Conservation (phyloP, 2,113 vertebrate genomes). For the Polypterus bichir region DNA sequence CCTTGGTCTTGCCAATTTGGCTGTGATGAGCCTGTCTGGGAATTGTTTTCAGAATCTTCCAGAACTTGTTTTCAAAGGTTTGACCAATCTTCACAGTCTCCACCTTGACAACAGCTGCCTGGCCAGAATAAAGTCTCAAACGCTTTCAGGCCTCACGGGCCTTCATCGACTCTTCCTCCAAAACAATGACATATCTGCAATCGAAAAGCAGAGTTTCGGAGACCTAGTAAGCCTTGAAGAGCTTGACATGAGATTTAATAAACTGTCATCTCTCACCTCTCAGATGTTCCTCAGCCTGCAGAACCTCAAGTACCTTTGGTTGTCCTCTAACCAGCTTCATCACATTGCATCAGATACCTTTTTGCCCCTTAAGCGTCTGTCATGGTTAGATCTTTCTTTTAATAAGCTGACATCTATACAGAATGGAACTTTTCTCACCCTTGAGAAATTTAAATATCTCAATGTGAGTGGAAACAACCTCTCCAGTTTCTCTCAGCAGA, state of each 20-base stretch:
- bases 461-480: constrained; percentile 68
- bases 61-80: constrained; percentile 65
- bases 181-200: constrained; percentile 54
- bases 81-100: constrained; percentile 77
- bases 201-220: constrained; percentile 67
- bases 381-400: constrained; percentile 67
- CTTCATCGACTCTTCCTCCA: constrained; percentile 80
- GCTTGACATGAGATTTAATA: constrained; percentile 76
- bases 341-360: constrained; percentile 47
- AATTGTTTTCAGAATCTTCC: constrained; percentile 72
- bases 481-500: constrained; percentile 43
- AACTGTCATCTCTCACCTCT: constrained; percentile 49
- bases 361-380: constrained; percentile 43
- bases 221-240: constrained; percentile 67
- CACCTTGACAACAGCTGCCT: constrained; percentile 82
- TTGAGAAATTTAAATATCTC: constrained; percentile 66
- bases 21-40: constrained; percentile 77
- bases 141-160: constrained; percentile 65
- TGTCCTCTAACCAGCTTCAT: constrained; percentile 65
- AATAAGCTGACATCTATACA: constrained; percentile 54
- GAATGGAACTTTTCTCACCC: constrained; percentile 38
- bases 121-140: constrained; percentile 46
- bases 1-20: constrained; percentile 63
- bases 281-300: constrained; percentile 62
- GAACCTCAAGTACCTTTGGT: constrained; percentile 77